Conservation (phyloP, 2,797 vertebrate genomes). For the Pseudochirops corinnae region DNA sequence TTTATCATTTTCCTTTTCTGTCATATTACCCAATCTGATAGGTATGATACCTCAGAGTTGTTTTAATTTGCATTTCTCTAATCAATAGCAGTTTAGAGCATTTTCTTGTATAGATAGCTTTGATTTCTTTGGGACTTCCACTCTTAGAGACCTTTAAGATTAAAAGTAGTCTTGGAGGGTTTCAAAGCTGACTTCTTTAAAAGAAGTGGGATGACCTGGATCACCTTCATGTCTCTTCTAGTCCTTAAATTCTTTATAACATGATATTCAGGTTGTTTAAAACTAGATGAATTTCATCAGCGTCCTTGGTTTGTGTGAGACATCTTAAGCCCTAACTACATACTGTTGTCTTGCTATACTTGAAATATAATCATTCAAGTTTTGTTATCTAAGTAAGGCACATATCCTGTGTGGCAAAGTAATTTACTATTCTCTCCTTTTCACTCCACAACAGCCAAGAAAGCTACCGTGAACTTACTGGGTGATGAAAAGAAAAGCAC, state of each 20-base stretch:
- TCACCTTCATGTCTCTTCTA: not conserved
- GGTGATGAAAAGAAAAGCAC: constrained; percentile 96
- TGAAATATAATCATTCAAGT: not conserved
- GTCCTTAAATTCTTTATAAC: not conserved
- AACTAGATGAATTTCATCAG: not conserved
- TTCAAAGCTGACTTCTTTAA: not conserved
- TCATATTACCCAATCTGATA: not conserved
- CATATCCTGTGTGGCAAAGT: not conserved
- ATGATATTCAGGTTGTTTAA: not conserved
- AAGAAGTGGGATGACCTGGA: not conserved
- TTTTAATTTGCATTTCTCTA: not conserved
- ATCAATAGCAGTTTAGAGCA: not conserved
- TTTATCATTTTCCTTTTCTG: not conserved
- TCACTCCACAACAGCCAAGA: constrained; percentile 89
- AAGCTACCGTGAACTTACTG: constrained; percentile 93
- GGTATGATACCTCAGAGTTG: not conserved
- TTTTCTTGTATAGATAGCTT: not conserved
- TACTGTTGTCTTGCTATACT: no score
- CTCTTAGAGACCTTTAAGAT: not conserved
- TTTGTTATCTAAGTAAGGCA: not conserved
- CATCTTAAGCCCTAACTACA: not conserved
- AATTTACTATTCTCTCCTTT: constrained; percentile 68
- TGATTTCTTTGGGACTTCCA: not conserved
- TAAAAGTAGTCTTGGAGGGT: not conserved
- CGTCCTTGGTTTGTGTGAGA: constrained; percentile 11